Percentiles rank a stretch among this genome's conserved stretches.
Conservation (phyloP, 2,797 vertebrate species). For the Pempheris klunzingeri region DNA sequence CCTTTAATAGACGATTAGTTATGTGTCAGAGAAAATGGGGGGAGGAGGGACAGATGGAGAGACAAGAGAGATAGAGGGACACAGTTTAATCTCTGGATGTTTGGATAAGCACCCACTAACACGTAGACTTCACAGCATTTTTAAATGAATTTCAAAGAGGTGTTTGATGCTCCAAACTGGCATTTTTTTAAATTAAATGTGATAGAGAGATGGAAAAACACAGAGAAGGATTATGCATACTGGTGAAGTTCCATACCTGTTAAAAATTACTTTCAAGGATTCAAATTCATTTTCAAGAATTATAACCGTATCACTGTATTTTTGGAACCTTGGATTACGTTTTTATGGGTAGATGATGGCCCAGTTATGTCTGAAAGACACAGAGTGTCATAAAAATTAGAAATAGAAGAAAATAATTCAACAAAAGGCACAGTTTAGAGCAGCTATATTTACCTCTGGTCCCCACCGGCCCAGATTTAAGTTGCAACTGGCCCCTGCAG, state of each 20-base stretch:
- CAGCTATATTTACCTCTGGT: neutral
- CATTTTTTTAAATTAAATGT: neutral
- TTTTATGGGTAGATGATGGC: neutral
- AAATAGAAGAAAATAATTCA: neutral
- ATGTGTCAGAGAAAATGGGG: slow-evolving; percentile 35
- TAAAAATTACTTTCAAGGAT: neutral
- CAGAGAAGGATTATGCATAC: neutral
- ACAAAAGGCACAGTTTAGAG: neutral
- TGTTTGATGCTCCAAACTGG: neutral
- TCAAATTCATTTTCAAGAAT: neutral
- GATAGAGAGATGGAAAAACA: neutral
- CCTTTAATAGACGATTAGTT: slow-evolving; percentile 42
- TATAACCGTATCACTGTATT: neutral
- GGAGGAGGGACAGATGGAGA: slow-evolving; percentile 26
- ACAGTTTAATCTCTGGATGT: slow-evolving; percentile 21
- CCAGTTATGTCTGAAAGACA: neutral
- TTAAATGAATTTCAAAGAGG: slow-evolving; percentile 7
- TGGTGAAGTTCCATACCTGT: neutral
- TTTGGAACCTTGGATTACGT: neutral
- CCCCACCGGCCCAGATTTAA: neutral
- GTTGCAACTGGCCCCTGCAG: neutral
- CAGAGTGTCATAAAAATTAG: neutral
- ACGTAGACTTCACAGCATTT: neutral
- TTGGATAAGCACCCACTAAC: slow-evolving; percentile 12
- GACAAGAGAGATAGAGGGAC: slow-evolving; percentile 3